phyloP scores from a whole-genome alignment of 2,113 vertebrate species.

The Oncorhynchus gorbuscha region DNA sequence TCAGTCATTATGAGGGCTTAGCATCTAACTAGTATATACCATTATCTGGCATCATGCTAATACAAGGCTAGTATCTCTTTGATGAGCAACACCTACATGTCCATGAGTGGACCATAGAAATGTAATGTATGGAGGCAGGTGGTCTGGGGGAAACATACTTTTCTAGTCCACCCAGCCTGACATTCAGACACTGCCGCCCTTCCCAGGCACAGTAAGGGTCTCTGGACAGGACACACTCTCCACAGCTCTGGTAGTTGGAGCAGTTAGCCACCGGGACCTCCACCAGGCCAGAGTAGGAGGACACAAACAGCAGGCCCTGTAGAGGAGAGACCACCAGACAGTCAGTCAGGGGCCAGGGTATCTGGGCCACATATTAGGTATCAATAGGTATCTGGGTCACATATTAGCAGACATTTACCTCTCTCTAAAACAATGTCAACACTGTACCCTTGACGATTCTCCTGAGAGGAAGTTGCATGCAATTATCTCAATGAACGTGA shows the following conservation, averaged over 20 bases:
- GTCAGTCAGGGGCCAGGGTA: too few relatives aligned
- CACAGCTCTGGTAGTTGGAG: slow-evolving; percentile 88
- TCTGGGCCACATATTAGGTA: too few relatives aligned
- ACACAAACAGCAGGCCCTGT: slow-evolving; percentile 85
- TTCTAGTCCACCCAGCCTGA: slow-evolving; percentile 53
- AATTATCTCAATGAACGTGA: slow-evolving; percentile 53
- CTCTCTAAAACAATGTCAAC: neutral
- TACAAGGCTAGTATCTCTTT: neutral
- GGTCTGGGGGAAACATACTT: slow-evolving; percentile 54
- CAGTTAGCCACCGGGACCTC: slow-evolving; percentile 92
- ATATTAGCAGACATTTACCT: too few relatives aligned
- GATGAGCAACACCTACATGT: neutral
- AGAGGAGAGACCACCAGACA: slow-evolving; percentile 25
- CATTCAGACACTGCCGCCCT: slow-evolving; percentile 71
- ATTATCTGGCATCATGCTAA: neutral
- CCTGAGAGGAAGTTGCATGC: slow-evolving; percentile 45
- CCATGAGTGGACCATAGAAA: neutral
- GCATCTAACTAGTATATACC: neutral
- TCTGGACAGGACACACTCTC: slow-evolving; percentile 90
- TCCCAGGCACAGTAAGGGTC: slow-evolving; percentile 95
- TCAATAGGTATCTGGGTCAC: too few relatives aligned
- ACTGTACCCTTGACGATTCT: slow-evolving; percentile 16
- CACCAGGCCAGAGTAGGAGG: slow-evolving; percentile 80
- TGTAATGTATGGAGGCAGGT: neutral
- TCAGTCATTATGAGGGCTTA: neutral